Evolutionary conservation across 2,113 vertebrate species (phyloP).

Genomic region (Bettongia penicillata): DNA sequence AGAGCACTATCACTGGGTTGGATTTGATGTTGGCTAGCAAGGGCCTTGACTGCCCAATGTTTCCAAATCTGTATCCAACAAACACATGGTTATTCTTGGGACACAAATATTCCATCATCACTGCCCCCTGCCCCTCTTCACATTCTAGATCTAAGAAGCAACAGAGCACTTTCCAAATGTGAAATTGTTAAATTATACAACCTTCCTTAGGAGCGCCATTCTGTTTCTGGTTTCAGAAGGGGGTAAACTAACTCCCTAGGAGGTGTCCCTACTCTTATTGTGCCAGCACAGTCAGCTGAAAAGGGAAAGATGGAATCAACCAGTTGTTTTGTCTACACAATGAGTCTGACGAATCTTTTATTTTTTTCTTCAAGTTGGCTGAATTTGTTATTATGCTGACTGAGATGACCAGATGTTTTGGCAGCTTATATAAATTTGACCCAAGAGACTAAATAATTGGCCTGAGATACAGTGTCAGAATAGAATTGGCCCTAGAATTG

Average conservation of each 20-base stretch:
- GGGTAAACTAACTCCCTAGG: slow-evolving; percentile 57
- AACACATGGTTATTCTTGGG: slow-evolving; percentile 43
- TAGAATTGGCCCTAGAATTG: slow-evolving; percentile 56
- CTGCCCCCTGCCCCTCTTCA: neutral
- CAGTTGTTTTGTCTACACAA: slow-evolving; percentile 60
- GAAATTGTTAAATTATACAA: slow-evolving; percentile 59
- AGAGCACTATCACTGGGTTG: neutral
- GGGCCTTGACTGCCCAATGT: slow-evolving; percentile 18
- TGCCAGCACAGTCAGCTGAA: neutral
- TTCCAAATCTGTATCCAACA: slow-evolving; percentile 27
- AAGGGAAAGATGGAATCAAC: slow-evolving; percentile 46
- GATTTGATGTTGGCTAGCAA: slow-evolving; percentile 36
- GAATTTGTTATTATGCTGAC: slow-evolving; percentile 72
- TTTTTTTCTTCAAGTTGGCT: slow-evolving; percentile 59
- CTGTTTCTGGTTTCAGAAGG: slow-evolving; percentile 50
- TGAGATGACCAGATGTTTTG: slow-evolving; percentile 78
- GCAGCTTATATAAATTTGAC: slow-evolving; percentile 66
- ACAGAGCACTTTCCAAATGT: slow-evolving; percentile 54
- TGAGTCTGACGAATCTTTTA: slow-evolving; percentile 59
- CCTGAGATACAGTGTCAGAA: slow-evolving; percentile 71
- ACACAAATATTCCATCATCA: slow-evolving; percentile 19
- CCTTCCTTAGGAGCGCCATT: slow-evolving; percentile 46
- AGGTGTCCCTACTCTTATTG: slow-evolving; percentile 34
- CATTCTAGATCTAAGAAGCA: slow-evolving; percentile 43
- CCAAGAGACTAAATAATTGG: slow-evolving; percentile 72